Conservation (phyloP, 2,888 invertebrate species). For the Tromatobia lineatoria region DNA sequence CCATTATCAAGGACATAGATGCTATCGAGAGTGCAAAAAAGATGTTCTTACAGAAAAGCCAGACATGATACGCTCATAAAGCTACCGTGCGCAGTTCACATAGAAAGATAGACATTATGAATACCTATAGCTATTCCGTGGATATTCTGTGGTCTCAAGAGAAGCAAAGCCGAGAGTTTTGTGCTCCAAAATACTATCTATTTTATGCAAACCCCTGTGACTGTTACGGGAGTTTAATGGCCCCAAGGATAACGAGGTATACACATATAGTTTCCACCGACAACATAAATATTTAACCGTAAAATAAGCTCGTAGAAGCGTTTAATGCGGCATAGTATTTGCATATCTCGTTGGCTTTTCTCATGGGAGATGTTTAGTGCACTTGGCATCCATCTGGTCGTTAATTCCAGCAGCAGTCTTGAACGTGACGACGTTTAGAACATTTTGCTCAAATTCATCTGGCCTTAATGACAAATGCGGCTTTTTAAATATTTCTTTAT, state of each 20-base stretch:
- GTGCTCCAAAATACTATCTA: slow-evolving; percentile 35
- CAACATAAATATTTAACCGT: slow-evolving; percentile 65
- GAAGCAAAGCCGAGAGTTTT: slow-evolving; percentile 34
- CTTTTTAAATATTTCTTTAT: not conserved
- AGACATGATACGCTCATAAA: not conserved
- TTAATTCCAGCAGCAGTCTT: slow-evolving; percentile 51
- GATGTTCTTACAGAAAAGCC: not conserved
- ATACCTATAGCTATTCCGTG: slow-evolving; percentile 18
- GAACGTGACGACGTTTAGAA: slow-evolving; percentile 14
- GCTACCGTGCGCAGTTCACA: not conserved
- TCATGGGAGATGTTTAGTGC: not conserved
- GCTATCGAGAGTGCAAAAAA: too few relatives aligned
- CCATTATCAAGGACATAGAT: too few relatives aligned
- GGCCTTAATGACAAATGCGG: not conserved
- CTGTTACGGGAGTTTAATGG: slow-evolving; percentile 62
- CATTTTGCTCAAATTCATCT: slow-evolving; percentile 25
- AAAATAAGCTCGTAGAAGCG: slow-evolving; percentile 66
- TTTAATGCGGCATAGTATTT: slow-evolving; percentile 70
- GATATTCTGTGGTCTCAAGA: slow-evolving; percentile 11
- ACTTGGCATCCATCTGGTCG: slow-evolving; percentile 24
- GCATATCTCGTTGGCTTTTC: slow-evolving; percentile 70
- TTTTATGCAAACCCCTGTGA: slow-evolving; percentile 52
- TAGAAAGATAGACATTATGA: not conserved
- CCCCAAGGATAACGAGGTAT: slow-evolving; percentile 59
- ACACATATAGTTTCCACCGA: slow-evolving; percentile 35